A percentile compares a stretch with the other conserved stretches of the same genome.
phyloP scores from a whole-genome alignment of 2,113 vertebrate genomes.

The Tauraco erythrolophus region DNA sequence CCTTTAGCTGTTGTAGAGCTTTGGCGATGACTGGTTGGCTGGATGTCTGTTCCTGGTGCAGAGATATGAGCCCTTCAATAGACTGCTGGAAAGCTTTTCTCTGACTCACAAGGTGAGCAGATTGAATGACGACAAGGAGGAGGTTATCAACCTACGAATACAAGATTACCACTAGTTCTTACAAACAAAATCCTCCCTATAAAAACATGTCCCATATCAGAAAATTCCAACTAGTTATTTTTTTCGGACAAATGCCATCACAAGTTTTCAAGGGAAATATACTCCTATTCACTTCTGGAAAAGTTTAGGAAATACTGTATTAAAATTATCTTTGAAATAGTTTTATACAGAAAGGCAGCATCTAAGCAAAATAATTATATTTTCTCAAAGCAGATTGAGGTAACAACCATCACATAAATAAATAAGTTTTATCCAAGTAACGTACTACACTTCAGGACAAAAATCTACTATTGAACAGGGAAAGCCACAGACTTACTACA shows the following conservation, averaged over 20 bases:
- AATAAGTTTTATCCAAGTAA: not conserved
- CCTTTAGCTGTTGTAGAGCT: conserved; percentile 96
- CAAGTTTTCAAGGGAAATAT: not conserved
- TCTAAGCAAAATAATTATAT: not conserved
- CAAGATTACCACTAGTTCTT: not conserved
- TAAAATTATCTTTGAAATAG: not conserved
- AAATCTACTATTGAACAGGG: not conserved
- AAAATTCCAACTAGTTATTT: not conserved
- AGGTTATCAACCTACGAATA: conserved; percentile 89
- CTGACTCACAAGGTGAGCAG: conserved; percentile 88
- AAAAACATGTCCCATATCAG: not conserved
- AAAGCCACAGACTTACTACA: not conserved
- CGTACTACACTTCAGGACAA: not conserved
- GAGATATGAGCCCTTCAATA: conserved; percentile 87
- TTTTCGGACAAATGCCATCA: not conserved
- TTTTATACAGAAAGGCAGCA: not conserved
- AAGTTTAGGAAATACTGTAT: not conserved
- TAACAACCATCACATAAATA: not conserved
- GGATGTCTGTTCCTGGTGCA: conserved; percentile 94
- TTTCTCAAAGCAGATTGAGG: not conserved
- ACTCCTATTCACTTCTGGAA: not conserved
- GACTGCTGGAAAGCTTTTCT: conserved; percentile 94
- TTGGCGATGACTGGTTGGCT: conserved; percentile 92
- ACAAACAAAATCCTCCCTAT: not conserved
- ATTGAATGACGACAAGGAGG: conserved; percentile 93